Evolutionary conservation across 2,797 vertebrate genomes (phyloP).

Genomic region (Amazona finschi): DNA sequence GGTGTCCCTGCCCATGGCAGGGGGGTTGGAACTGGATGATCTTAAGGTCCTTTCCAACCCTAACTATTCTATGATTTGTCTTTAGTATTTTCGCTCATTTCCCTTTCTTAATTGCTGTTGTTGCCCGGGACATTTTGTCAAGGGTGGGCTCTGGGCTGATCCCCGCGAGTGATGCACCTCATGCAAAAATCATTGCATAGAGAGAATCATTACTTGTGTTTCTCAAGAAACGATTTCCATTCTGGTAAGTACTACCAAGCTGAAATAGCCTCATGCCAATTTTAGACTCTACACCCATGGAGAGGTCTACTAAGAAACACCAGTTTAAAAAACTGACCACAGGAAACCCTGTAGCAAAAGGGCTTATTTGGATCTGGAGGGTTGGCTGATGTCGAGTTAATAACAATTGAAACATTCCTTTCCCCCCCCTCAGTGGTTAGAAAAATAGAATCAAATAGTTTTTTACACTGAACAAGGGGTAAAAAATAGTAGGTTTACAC

Average conservation of each 20-base stretch:
- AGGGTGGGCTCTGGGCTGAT: neutral
- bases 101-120: neutral
- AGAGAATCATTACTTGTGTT: fast-evolving
- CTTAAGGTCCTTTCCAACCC: no score
- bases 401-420: neutral
- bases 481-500: neutral
- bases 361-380: neutral
- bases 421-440: fast-evolving
- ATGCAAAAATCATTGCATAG: neutral
- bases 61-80: neutral
- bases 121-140: neutral
- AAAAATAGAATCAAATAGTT: neutral
- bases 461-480: neutral
- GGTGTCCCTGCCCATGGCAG: no score
- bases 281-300: neutral
- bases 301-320: neutral
- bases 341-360: neutral
- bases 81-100: neutral
- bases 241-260: neutral
- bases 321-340: neutral
- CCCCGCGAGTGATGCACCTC: fast-evolving
- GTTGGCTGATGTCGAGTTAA: fast-evolving
- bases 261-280: neutral
- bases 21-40: no score
- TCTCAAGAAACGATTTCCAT: neutral